Evolutionary conservation across 2,113 vertebrate genomes (phyloP).

Genomic region (Hypocryptadius cinnamomeus): DNA sequence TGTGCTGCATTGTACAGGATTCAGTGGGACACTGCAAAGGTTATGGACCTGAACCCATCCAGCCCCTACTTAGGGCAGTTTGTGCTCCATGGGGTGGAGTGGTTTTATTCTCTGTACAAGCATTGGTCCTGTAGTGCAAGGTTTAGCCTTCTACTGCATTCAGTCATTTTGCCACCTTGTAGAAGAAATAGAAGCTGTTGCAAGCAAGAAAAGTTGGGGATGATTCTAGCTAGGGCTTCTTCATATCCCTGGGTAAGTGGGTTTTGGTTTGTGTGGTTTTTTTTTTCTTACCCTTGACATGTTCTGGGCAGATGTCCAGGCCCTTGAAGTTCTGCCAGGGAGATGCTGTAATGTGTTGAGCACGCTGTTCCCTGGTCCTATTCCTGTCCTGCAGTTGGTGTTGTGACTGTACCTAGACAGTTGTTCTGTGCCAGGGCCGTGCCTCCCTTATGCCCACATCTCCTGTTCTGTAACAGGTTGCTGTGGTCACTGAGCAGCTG

Average conservation of each 20-base stretch:
- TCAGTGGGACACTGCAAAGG: neutral
- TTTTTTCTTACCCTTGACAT: neutral
- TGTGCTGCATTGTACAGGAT: neutral
- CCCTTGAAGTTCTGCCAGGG: conserved; percentile 10
- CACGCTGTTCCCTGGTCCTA: neutral
- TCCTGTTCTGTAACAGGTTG: neutral
- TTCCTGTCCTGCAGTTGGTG: conserved; percentile 20
- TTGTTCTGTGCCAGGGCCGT: neutral
- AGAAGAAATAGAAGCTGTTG: neutral
- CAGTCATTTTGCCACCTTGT: neutral
- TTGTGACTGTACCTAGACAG: neutral
- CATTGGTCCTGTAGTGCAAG: neutral
- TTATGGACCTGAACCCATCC: neutral
- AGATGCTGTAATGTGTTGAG: neutral
- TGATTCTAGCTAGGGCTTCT: neutral
- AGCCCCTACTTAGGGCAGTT: neutral
- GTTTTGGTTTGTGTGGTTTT: neutral
- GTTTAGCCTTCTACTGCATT: neutral
- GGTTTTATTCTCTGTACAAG: neutral
- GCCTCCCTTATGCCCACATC: neutral
- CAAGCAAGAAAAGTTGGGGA: neutral
- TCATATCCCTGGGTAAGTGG: neutral
- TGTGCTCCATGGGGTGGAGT: accelerated
- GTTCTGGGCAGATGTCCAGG: neutral
- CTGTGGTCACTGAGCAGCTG: neutral